Percentiles rank a stretch among this genome's conserved stretches.
phyloP scores from a whole-genome alignment of 2,113 vertebrate species.

The Ictalurus punctatus region DNA sequence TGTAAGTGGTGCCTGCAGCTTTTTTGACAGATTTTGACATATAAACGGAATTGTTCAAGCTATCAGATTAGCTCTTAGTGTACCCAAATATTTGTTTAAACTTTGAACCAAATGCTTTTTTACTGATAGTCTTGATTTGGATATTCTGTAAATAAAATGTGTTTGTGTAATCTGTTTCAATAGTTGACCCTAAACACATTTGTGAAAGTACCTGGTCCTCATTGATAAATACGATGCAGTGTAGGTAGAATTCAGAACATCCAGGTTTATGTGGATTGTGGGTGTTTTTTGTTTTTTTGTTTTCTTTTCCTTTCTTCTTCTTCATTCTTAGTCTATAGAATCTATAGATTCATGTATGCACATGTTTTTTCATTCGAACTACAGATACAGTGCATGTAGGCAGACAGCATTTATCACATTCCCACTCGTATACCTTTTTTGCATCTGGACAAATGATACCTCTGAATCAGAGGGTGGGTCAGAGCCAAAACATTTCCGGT shows the following conservation, averaged over 20 bases:
- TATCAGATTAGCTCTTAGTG: neutral
- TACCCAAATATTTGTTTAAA: neutral
- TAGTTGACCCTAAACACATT: neutral
- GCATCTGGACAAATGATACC: neutral
- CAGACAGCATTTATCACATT: neutral
- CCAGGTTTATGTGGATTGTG: neutral
- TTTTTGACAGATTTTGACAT: neutral
- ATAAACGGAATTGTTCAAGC: neutral
- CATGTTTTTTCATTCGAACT: neutral
- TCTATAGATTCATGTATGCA: neutral
- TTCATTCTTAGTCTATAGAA: neutral
- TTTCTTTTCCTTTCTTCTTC: no score
- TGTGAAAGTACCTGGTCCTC: neutral
- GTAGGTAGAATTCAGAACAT: neutral
- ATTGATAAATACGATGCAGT: neutral
- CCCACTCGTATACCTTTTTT: neutral
- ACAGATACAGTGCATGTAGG: neutral
- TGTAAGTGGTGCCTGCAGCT: neutral
- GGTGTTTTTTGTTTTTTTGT: neutral
- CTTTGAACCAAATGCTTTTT: neutral
- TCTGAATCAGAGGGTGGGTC: neutral
- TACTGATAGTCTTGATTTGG: neutral
- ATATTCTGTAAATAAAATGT: neutral
- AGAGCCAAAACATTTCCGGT: neutral
- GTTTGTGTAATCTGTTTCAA: neutral